These are phyloP conservation scores for Drosophila conformis DNA, from an alignment of 2,888 invertebrate species.

Conservation along the genomic window DNA sequence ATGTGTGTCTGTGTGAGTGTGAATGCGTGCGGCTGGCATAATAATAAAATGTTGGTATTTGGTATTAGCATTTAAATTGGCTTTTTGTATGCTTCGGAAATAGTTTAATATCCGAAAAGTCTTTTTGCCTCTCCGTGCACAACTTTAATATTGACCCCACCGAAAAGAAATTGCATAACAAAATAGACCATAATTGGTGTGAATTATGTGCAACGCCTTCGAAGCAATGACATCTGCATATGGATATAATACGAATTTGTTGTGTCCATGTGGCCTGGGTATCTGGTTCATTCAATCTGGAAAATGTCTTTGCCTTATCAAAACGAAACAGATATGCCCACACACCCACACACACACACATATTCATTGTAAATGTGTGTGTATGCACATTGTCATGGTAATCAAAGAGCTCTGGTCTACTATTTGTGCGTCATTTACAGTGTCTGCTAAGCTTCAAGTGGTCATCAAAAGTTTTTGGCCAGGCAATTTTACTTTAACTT, in stretches of 20 bases:
- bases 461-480: constrained; percentile 55
- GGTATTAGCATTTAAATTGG: constrained; percentile 82
- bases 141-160: constrained; percentile 52
- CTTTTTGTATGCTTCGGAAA: constrained; percentile 81
- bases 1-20: constrained; percentile 25
- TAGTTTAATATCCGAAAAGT: constrained; percentile 81
- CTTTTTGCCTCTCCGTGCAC: constrained; percentile 31
- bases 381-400: constrained; percentile 65
- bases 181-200: constrained; percentile 40
- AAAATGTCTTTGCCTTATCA: constrained; percentile 46
- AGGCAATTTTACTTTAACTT: constrained; percentile 49
- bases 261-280: constrained; percentile 1
- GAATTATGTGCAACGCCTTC: constrained; percentile 40
- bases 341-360: constrained; percentile 7
- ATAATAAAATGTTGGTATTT: constrained; percentile 82
- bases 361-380: background rate
- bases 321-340: constrained; percentile 31
- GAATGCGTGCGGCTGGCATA: constrained; percentile 75
- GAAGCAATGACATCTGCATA: constrained; percentile 44
- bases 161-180: constrained; percentile 57
- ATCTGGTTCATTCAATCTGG: constrained; percentile 50
- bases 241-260: constrained; percentile 23
- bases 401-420: constrained; percentile 57
- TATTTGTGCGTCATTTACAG: constrained; percentile 60
- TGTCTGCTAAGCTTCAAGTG: constrained; percentile 63